A percentile compares a stretch with the other conserved stretches of the same genome.
These are phyloP conservation scores for Timema cristinae DNA, from an alignment of 2,888 invertebrate species.

Conservation along the genomic window DNA sequence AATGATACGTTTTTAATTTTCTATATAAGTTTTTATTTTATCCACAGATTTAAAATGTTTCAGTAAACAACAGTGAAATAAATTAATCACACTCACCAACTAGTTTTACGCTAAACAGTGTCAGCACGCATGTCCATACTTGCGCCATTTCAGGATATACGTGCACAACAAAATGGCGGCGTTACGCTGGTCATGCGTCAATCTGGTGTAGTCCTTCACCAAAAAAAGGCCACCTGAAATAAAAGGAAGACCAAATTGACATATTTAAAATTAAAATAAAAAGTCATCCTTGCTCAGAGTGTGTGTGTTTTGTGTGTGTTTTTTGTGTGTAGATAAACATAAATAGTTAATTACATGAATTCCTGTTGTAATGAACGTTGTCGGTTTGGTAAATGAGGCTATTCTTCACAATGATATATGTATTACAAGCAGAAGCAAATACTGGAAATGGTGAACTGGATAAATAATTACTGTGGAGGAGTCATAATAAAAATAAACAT, in stretches of 20 bases:
- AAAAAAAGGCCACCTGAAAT: conserved; percentile 16
- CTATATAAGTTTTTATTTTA: not conserved
- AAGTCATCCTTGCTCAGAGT: too few relatives aligned
- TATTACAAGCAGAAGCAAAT: too few relatives aligned
- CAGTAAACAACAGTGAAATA: not conserved
- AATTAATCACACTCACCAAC: conserved; percentile 26
- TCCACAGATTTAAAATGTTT: not conserved
- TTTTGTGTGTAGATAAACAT: too few relatives aligned
- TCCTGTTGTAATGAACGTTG: too few relatives aligned
- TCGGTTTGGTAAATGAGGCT: too few relatives aligned
- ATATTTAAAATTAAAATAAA: too few relatives aligned
- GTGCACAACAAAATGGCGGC: conserved; percentile 5
- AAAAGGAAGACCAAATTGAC: not conserved
- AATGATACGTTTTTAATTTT: not conserved
- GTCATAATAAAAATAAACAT: too few relatives aligned
- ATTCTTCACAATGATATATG: too few relatives aligned
- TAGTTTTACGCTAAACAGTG: conserved; percentile 28
- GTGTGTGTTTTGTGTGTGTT: too few relatives aligned
- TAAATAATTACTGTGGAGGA: too few relatives aligned
- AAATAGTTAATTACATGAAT: too few relatives aligned
- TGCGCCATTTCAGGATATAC: conserved; percentile 25
- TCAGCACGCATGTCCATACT: conserved; percentile 27
- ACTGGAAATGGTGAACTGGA: too few relatives aligned
- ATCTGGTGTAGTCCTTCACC: conserved; percentile 19
- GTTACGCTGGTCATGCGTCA: conserved; percentile 23